A percentile compares a stretch with the other conserved stretches of the same genome.
These are phyloP conservation scores for Pyrgilauda ruficollis DNA, from an alignment of 2,113 vertebrate genomes.

Conservation along the genomic window DNA sequence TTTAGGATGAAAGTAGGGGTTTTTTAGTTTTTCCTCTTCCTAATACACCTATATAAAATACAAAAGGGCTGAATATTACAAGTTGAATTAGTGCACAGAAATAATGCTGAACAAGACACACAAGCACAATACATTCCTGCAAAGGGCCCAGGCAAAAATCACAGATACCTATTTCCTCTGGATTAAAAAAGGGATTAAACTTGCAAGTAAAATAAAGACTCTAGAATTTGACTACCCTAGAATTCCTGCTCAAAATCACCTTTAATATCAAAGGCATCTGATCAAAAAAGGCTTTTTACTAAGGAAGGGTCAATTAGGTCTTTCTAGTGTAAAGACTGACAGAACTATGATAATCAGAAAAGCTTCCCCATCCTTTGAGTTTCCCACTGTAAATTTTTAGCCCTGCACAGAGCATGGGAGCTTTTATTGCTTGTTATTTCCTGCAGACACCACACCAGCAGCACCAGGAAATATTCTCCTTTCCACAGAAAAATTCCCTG, in stretches of 20 bases:
- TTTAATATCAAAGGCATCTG: background rate
- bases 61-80: background rate
- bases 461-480: background rate
- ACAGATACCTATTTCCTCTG: background rate
- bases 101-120: background rate
- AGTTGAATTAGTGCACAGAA: background rate
- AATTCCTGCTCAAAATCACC: background rate
- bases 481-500: background rate
- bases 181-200: background rate
- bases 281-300: background rate
- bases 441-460: background rate
- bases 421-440: background rate
- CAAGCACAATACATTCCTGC: background rate
- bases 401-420: background rate
- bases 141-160: background rate
- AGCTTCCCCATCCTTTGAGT: background rate
- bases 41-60: background rate
- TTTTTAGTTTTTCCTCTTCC: background rate
- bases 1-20: accelerated
- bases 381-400: background rate
- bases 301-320: background rate
- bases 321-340: background rate
- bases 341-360: background rate
- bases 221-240: background rate
- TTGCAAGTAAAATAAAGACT: background rate